Conservation (phyloP, 2,113 vertebrate genomes). For the Anser brachyrhynchus region DNA sequence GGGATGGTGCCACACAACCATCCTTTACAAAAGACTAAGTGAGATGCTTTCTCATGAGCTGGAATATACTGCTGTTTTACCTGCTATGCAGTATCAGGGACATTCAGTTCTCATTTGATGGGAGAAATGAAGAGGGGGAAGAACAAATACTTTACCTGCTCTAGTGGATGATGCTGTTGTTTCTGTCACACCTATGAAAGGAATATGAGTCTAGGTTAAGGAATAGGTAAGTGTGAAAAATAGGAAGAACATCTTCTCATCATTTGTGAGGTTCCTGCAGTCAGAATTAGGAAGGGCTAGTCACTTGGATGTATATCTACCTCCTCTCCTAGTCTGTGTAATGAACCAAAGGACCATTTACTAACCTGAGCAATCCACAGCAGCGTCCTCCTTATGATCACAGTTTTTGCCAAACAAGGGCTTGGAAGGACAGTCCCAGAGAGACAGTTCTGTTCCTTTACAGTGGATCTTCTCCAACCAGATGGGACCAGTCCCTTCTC, state of each 20-base stretch:
- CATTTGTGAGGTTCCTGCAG: neutral
- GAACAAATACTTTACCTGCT: constrained; percentile 37
- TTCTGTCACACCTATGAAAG: constrained; percentile 29
- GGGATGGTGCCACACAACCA: no score
- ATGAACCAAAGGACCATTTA: neutral
- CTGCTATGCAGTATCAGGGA: neutral
- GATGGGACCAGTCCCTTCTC: constrained; percentile 59
- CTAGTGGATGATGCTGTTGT: neutral
- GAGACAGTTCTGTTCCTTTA: constrained; percentile 60
- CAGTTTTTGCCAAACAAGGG: constrained; percentile 37
- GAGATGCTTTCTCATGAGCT: neutral
- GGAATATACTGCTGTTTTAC: neutral
- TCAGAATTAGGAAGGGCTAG: neutral
- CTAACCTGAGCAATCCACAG: constrained; percentile 74
- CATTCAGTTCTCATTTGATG: neutral
- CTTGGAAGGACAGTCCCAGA: constrained; percentile 64
- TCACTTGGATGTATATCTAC: neutral
- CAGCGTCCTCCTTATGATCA: constrained; percentile 69
- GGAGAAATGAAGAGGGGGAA: neutral
- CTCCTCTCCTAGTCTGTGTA: neutral
- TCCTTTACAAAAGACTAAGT: neutral
- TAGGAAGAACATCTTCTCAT: neutral
- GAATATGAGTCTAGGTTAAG: neutral
- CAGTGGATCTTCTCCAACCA: constrained; percentile 75
- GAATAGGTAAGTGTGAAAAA: neutral